Percentiles rank a stretch among this genome's conserved stretches.
These are phyloP conservation scores for Thelaira solivaga DNA, from an alignment of 2,888 invertebrate genomes.

Conservation along the genomic window DNA sequence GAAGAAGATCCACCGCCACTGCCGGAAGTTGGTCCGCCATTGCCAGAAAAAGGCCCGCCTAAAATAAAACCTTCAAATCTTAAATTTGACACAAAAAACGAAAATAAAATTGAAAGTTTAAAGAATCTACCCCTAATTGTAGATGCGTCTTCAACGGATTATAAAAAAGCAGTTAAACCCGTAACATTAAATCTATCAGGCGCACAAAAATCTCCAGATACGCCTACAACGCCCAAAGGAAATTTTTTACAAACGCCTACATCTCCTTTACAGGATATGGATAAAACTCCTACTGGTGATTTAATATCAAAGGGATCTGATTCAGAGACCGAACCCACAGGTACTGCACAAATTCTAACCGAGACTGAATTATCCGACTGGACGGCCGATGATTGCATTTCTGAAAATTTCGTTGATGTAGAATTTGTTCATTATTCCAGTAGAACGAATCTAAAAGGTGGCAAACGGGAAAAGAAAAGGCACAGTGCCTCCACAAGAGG, in stretches of 20 bases:
- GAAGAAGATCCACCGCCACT: conserved; percentile 64
- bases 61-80: conserved; percentile 69
- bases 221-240: conserved; percentile 26
- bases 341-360: conserved; percentile 83
- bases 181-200: conserved; percentile 70
- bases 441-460: conserved; percentile 75
- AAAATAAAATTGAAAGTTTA: conserved; percentile 76
- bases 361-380: conserved; percentile 94
- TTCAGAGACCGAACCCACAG: conserved; percentile 83
- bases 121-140: conserved; percentile 75
- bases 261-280: conserved; percentile 69
- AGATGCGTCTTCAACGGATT: conserved; percentile 67
- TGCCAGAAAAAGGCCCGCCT: conserved; percentile 70
- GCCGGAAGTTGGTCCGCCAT: conserved; percentile 63
- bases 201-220: conserved; percentile 60
- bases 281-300: conserved; percentile 76
- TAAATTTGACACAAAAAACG: conserved; percentile 76
- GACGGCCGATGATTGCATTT: conserved; percentile 88
- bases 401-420: conserved; percentile 85
- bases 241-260: conserved; percentile 50
- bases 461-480: conserved; percentile 72
- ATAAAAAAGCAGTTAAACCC: conserved; percentile 71
- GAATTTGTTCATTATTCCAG: conserved; percentile 81
- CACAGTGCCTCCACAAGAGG: conserved; percentile 66
- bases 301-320: conserved; percentile 79